phyloP scores from a whole-genome alignment of 2,113 vertebrate species.

The Vimba vimba region DNA sequence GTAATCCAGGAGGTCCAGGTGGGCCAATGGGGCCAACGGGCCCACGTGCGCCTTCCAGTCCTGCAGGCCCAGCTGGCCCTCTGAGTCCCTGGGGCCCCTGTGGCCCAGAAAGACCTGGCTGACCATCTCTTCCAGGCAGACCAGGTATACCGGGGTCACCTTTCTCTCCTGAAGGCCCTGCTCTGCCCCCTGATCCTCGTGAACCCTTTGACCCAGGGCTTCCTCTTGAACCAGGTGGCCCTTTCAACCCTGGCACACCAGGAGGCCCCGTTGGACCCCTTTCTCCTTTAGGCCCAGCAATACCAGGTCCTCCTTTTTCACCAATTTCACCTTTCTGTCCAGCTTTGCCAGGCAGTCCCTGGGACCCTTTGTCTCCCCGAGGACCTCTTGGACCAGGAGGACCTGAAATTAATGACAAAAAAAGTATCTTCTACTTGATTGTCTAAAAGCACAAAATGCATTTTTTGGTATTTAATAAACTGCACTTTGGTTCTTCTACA shows the following conservation, averaged over 20 bases:
- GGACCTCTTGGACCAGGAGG: slow-evolving; percentile 93
- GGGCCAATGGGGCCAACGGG: slow-evolving; percentile 84
- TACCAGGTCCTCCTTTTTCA: slow-evolving; percentile 86
- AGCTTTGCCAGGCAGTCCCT: slow-evolving; percentile 82
- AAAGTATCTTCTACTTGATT: slow-evolving; percentile 13
- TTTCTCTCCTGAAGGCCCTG: slow-evolving; percentile 86
- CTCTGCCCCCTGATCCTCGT: slow-evolving; percentile 88
- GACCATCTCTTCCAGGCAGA: slow-evolving; percentile 84
- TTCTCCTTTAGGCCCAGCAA: slow-evolving; percentile 84
- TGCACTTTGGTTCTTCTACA: no score
- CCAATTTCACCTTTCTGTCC: slow-evolving; percentile 94
- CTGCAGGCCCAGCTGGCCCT: slow-evolving; percentile 84
- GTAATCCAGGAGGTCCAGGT: slow-evolving; percentile 82
- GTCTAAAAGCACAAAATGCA: not conserved
- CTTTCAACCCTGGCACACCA: slow-evolving; percentile 86
- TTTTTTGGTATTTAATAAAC: no score
- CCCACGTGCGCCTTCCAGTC: slow-evolving; percentile 84
- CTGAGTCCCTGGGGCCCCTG: slow-evolving; percentile 84
- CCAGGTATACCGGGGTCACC: slow-evolving; percentile 86
- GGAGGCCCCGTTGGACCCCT: slow-evolving; percentile 82
- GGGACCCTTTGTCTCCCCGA: slow-evolving; percentile 90
- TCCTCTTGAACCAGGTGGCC: slow-evolving; percentile 84
- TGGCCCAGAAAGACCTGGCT: slow-evolving; percentile 80
- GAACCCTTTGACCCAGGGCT: slow-evolving; percentile 88
- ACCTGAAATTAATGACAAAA: slow-evolving; percentile 77